Evolutionary conservation across 30 jellyfish, hydroid and myxozoan species (phyloP), one percentile per base, ranked within the genome.

Genomic region (Chironex yamaguchii): DNA sequence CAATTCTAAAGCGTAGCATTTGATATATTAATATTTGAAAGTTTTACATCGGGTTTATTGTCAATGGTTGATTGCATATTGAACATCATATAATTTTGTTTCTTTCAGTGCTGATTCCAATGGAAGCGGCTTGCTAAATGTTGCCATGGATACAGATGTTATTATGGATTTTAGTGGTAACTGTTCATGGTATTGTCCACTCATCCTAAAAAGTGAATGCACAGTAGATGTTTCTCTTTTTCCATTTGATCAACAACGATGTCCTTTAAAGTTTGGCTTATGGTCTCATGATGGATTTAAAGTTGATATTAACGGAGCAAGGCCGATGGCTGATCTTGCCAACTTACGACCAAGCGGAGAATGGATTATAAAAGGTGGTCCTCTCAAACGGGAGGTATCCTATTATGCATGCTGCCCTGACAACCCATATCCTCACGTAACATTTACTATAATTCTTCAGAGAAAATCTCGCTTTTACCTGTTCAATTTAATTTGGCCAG

Each of bases 251-350:
- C 28, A 31, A 34, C 83, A 69, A 20, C 14, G 22, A 9, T 69
- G 83, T 36, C 67, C 83, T 12, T 35, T 69, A 20, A 34, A 36
- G 69, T 69, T 69, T 34, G 83, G 83, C 27, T 25, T 31, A 1
- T 69, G 83, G 83, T 21, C 83, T 11, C 34, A 69, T 58, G 32
- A 58, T 58, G 73, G 73, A 14, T 58, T 22, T 4, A 20, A 58
- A 58, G 32, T 58, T 4, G 73, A 58, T 58, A 20, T 58, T 9
- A 58, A 58, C 11, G 32, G 32, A 14, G 25, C 32, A 4, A 11
- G 34, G 25, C 73, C 9, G 9, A 25, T 14, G 25, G 73, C 32
- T 58, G 73, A 58, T 58, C 21, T 58, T 11, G 73, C 34, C 32
- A 25, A 58, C 13, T 22, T 58, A 4, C 34, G 32, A 4, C 32